A percentile compares a stretch with the other conserved stretches of the same genome.
Evolutionary conservation across 2,888 invertebrate species (phyloP).

Genomic region (Nephrotoma appendiculata): DNA sequence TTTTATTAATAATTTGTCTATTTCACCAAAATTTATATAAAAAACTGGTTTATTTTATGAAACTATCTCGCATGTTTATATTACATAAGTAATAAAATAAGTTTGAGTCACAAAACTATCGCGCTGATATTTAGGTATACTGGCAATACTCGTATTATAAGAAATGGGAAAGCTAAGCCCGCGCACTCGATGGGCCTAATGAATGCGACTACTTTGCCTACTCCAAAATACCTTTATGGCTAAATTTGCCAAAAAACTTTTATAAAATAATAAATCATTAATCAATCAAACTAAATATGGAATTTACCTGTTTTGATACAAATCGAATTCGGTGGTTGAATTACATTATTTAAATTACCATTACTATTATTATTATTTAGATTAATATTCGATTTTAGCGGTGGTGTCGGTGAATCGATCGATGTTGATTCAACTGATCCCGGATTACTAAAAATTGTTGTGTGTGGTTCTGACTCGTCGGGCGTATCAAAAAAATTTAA

Average conservation of each 20-base stretch:
- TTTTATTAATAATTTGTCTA: background rate
- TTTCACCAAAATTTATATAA: background rate
- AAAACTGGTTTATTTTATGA: background rate
- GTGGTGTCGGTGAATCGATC: constrained; percentile 30
- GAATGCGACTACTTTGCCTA: background rate
- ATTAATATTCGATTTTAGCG: background rate
- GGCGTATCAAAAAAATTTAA: constrained; percentile 63
- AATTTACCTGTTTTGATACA: constrained; percentile 11
- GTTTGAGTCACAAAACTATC: background rate
- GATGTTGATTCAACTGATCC: constrained; percentile 45
- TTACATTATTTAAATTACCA: background rate
- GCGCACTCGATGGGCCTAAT: background rate
- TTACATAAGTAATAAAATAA: background rate
- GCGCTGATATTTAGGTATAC: background rate
- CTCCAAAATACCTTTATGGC: background rate
- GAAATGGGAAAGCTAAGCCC: background rate
- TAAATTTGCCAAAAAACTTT: background rate
- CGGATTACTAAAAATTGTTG: constrained; percentile 46
- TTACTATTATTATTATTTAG: constrained; percentile 4
- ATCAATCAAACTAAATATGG: background rate
- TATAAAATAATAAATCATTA: background rate
- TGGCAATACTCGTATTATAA: background rate
- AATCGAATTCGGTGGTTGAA: constrained; percentile 6
- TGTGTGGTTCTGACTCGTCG: constrained; percentile 51
- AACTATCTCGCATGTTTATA: background rate